These are phyloP conservation scores for Halictus rubicundus DNA, from an alignment of 1,140 invertebrate genomes.

Conservation along the genomic window DNA sequence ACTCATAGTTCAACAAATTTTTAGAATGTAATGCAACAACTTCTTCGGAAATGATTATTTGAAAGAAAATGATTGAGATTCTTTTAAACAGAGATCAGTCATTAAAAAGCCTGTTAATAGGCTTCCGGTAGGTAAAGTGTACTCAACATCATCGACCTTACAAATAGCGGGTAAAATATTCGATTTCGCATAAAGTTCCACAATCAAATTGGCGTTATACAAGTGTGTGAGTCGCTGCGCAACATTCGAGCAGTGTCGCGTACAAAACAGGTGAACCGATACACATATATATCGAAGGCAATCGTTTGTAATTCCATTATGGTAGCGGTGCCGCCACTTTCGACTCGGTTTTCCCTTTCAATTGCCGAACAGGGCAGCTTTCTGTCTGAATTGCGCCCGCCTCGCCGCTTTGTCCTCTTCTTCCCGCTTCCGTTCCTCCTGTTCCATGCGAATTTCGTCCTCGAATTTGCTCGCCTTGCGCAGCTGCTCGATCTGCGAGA, in stretches of 20 bases:
- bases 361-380: conserved; percentile 88
- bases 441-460: conserved; percentile 92
- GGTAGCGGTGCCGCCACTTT: conserved; percentile 10
- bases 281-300: conserved; percentile 16
- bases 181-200: too few species aligned
- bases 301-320: conserved; percentile 37
- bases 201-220: too few species aligned
- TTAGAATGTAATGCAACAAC: too few species aligned
- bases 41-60: too few species aligned
- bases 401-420: conserved; percentile 89
- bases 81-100: too few species aligned
- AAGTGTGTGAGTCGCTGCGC: too few species aligned
- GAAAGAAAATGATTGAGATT: too few species aligned
- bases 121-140: too few species aligned
- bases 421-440: conserved; percentile 89
- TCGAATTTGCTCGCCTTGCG: conserved; percentile 91
- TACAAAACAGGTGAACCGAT: conserved; percentile 25
- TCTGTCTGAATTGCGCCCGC: conserved; percentile 90
- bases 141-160: too few species aligned
- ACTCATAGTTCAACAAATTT: too few species aligned
- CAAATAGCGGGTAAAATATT: too few species aligned
- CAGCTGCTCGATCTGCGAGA: conserved; percentile 88
- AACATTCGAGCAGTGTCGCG: not conserved
- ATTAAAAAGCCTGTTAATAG: too few species aligned
- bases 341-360: conserved; percentile 44